Base-by-base conservation (phyloP, 1,140 invertebrate genomes). In the Chironomus tepperi region DNA sequence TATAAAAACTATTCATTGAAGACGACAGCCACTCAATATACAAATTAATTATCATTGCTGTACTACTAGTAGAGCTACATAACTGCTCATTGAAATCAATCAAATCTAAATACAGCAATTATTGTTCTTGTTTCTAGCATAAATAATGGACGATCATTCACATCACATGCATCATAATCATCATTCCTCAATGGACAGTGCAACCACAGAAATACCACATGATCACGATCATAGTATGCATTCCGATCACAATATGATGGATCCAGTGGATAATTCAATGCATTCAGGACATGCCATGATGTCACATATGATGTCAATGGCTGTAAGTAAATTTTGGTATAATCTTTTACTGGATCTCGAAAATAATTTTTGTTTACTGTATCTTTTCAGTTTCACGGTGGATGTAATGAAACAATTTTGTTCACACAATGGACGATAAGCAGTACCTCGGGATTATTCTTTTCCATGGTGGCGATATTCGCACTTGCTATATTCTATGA, bases 401-500 rank as follows among this genome's bases (percentile, higher is more conserved):
- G 91, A 2, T 89, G 87, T 67, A 84, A 86, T 74, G 90, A 92
- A 79, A 88, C 87, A 19, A 89, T 94, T 76, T 84, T 95, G 9
- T 95, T 96, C 83, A 86, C 90, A 65, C 86, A 85, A 42, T 95
- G 94, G 94, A 87, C 87, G 79, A 90, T 92, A 47, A 86, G 86
- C 10, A 89, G 86, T 3, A 82, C 89, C n/a, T 86, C 88, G 47
- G 89, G 92, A 42, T 84, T 97, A 74, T 84, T 95, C 43, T 92
- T 90, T 0, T 95, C 94, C 0, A 91, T 93, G 82, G 86, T 96
- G 67, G 93, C 89, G 42, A 92, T 97, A 57, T 91, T 96, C 79
- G 85, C 96, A 64, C 88, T 96, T 81, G 93, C 91, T 0, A 85
- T 93, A 9, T 84, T 96, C 16, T 97, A 97, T 80, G 95, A 97